These are phyloP conservation scores for Rosalia funebris DNA, from an alignment of 2,888 invertebrate species.

Conservation along the genomic window DNA sequence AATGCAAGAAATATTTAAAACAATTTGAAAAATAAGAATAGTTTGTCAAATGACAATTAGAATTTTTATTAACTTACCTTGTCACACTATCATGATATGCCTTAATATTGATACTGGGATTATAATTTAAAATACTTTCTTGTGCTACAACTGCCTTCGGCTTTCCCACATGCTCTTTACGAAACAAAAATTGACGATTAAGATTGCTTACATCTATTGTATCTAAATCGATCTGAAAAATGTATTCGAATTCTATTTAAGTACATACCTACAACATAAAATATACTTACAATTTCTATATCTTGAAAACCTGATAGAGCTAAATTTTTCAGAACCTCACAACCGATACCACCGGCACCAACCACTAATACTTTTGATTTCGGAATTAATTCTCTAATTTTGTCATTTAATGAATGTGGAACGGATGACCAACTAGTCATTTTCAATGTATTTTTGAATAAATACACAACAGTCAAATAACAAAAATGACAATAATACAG, in stretches of 20 bases:
- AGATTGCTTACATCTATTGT: slow-evolving; percentile 99
- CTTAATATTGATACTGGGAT: slow-evolving; percentile 87
- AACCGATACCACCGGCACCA: slow-evolving; percentile 99
- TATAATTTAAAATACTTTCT: slow-evolving; percentile 88
- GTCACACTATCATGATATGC: slow-evolving; percentile 95
- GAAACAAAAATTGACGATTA: slow-evolving; percentile 98
- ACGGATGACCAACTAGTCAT: slow-evolving; percentile 64
- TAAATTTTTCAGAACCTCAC: slow-evolving; percentile 97
- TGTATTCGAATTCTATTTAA: not conserved
- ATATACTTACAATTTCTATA: slow-evolving; percentile 87
- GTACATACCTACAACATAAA: not conserved
- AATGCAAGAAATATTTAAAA: no score
- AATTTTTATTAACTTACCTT: slow-evolving; percentile 70
- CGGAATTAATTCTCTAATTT: slow-evolving; percentile 73
- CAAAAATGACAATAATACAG: no score
- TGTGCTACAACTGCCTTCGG: slow-evolving; percentile 94
- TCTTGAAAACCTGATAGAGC: slow-evolving; percentile 92
- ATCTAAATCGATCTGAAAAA: slow-evolving; percentile 95
- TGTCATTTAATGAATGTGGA: slow-evolving; percentile 73
- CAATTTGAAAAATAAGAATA: no score
- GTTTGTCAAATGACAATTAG: no score
- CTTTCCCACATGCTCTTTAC: slow-evolving; percentile 97
- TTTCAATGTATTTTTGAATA: no score
- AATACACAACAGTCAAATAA: no score
- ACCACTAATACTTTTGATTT: slow-evolving; percentile 84